These are phyloP conservation scores for Pissodes strobi DNA, from an alignment of 1,140 invertebrate genomes.

Conservation along the genomic window DNA sequence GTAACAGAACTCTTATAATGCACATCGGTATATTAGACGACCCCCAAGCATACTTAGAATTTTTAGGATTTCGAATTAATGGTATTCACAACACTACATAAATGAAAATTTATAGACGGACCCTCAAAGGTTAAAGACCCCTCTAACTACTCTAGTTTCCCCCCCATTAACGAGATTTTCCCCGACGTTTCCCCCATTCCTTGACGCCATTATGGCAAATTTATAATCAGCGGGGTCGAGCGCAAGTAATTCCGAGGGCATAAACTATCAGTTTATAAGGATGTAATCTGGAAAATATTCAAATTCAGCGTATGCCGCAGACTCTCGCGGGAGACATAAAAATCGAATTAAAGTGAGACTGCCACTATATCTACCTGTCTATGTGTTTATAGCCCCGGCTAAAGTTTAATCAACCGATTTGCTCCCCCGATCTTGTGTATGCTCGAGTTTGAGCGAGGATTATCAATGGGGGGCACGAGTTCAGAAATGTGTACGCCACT, in stretches of 20 bases:
- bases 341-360: slow-evolving; percentile 38
- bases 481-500: no score
- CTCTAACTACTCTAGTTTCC: slow-evolving; percentile 11
- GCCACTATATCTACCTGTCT: slow-evolving; percentile 31
- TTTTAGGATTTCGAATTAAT: no score
- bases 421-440: no score
- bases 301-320: slow-evolving; percentile 29
- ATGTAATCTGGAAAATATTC: slow-evolving; percentile 39
- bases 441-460: no score
- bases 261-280: slow-evolving; percentile 39
- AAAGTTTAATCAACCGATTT: slow-evolving; percentile 24
- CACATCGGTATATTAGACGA: no score
- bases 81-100: background rate
- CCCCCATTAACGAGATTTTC: background rate
- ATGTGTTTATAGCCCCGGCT: slow-evolving; percentile 29
- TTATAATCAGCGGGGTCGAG: slow-evolving; percentile 31
- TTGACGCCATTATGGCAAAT: slow-evolving; percentile 20
- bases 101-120: background rate
- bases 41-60: no score
- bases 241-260: slow-evolving; percentile 26
- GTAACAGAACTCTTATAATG: no score
- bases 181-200: background rate
- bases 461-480: no score
- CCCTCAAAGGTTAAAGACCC: slow-evolving; percentile 10
- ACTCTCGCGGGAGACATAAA: slow-evolving; percentile 32